Evolutionary conservation across 2,797 vertebrate genomes (phyloP), one percentile per base, ranked within the genome.

Genomic region (Lacerta viridis): DNA sequence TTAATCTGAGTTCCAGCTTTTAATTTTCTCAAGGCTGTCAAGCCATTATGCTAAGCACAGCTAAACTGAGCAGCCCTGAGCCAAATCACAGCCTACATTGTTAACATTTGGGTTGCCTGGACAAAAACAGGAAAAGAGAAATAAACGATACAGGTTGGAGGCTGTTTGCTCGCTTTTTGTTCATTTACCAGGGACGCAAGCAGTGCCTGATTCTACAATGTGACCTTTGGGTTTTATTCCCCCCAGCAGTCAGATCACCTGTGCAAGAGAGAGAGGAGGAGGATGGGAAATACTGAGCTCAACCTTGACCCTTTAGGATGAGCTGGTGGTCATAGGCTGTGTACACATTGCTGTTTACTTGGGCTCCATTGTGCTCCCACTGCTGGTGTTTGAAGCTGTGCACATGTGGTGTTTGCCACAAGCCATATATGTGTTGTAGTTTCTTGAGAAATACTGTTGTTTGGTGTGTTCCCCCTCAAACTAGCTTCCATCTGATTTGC

Each of bases 1-100:
- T 84, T 76, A 55, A 66, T 76, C 68, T 59, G 27, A 1, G 39
- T 75, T 76, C 25, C 29, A 36, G 76, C 36, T 27, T 75, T 20
- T 66, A 61, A 82, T 83, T 84, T 46, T 84, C 66, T 84, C 59
- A 79, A 55, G 29, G 64, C 6, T 80, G 76, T 80, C 75, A 46
- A 85, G 74, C 17, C 41, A 66, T 86, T 68, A 36, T 36, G 43
- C 33, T 39, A 41, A 71, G 6, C 4, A 10, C 9, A 84, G 50
- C 29, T 76, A 43, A 85, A n/a, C 17, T 0, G n/a, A 29, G 29
- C 17, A 18, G 20, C 61, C n/a, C 50, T 46, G 3, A 25, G 74
- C 27, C 27, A 76, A 84, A 77, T 77, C 17, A 55, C 39, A 76
- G 39, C 13, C 36, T 85, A 10, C n/a, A 33, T 77, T 66, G 75